Base-by-base conservation (phyloP, 2,888 invertebrate species). In the Thereva nobilitata region DNA sequence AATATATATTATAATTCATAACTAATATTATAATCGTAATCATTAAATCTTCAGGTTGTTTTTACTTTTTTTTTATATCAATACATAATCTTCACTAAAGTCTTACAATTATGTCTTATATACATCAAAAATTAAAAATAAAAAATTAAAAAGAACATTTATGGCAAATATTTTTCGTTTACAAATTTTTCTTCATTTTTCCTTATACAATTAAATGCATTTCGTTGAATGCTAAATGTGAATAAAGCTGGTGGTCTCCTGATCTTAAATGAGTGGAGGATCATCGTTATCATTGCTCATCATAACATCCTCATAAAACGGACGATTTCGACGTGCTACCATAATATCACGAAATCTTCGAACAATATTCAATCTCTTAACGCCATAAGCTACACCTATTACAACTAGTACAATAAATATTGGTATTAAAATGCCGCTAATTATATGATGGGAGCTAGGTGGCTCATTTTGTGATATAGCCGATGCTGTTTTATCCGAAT, bases 211-310 rank as follows among this genome's bases (percentile, higher is more conserved):
- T 23, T 23, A 23, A 23, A 23, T 23, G 23, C 23, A 23, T 23
- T 23, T 23, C 23, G 23, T 23, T 23, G 23, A 35, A 49, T 44
- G 47, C 41, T 61, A 38, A 47, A 10, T 9, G 6, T 9, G 7
- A 47, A 44, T 44, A 40, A 44, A 44, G 12, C 9, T 42, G 6
- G 10, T 44, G 5, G 9, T 23, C 45, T 64, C 64, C 59, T 61
- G 70, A 68, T 59, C 68, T 73, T 74, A 74, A 69, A 73, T 73
- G 49, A 74, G 70, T 68, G 73, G 72, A 49, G 74, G 74, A 68
- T 74, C 74, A 56, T 74, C 74, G 10, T 72, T 71, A 65, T 74
- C 74, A 67, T 73, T 73, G 12, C 71, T 72, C 74, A 74, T 73
- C 73, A 74, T 73, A 40, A 74, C 74, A 69, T 74, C 74, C 53